A percentile compares a stretch with the other conserved stretches of the same genome.
Evolutionary conservation across 2,888 invertebrate species (phyloP).

Genomic region (Eucera pruinosa): DNA sequence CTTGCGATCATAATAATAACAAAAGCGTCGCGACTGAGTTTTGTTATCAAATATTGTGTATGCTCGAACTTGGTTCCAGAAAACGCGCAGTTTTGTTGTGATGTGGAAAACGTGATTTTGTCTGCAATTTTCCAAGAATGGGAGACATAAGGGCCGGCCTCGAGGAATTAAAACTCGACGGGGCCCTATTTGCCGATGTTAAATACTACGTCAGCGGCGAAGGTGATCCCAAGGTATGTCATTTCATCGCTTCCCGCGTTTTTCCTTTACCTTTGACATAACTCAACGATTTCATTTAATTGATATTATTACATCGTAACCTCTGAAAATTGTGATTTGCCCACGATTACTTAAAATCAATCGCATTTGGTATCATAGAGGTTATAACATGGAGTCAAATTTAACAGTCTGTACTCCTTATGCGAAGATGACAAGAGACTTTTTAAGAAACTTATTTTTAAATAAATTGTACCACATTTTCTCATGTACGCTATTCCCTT

Average conservation of each 20-base stretch:
- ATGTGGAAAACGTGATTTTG: conserved; percentile 53
- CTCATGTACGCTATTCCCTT: background rate
- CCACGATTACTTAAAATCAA: background rate
- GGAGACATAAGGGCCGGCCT: conserved; percentile 84
- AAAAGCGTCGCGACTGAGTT: conserved; percentile 79
- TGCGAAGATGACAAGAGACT: conserved; percentile 2
- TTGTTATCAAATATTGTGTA: conserved; percentile 73
- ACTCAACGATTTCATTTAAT: conserved; percentile 7
- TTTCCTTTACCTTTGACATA: conserved; percentile 65
- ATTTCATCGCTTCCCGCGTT: conserved; percentile 65
- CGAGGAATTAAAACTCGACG: conserved; percentile 84
- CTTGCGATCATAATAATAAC: conserved; percentile 80
- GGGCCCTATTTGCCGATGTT: conserved; percentile 92
- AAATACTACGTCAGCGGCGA: conserved; percentile 93
- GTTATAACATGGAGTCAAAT: conserved; percentile 51
- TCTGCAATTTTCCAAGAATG: conserved; percentile 76
- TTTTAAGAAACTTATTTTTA: background rate
- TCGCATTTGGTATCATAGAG: conserved; percentile 16
- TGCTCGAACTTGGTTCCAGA: conserved; percentile 43
- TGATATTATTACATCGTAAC: conserved; percentile 21
- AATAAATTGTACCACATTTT: background rate
- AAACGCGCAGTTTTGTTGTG: conserved; percentile 57
- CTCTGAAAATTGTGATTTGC: conserved; percentile 11
- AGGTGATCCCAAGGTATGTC: conserved; percentile 80
- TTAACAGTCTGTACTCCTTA: conserved; percentile 36